phyloP scores from a whole-genome alignment of 2,888 invertebrate genomes.

The Leucoma salicis region DNA sequence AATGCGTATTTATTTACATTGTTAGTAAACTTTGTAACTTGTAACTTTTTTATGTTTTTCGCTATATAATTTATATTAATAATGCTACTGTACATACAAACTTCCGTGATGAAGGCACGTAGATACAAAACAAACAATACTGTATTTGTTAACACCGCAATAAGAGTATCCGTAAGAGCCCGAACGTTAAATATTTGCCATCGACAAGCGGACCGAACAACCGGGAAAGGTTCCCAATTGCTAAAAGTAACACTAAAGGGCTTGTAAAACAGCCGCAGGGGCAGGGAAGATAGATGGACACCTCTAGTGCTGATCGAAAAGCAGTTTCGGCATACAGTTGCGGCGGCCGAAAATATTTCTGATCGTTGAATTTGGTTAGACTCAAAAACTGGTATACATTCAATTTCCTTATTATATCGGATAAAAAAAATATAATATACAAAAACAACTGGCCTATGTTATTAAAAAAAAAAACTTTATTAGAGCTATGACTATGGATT shows the following conservation, averaged over 20 bases:
- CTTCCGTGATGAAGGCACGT: conserved; percentile 34
- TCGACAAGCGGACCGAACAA: conserved; percentile 44
- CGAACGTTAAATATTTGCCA: conserved; percentile 67
- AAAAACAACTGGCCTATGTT: no score
- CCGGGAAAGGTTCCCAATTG: conserved; percentile 51
- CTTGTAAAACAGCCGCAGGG: conserved; percentile 61
- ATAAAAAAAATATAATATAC: no score
- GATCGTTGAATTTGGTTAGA: neutral
- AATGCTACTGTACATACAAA: neutral
- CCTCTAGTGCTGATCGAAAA: conserved; percentile 17
- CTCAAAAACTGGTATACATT: no score
- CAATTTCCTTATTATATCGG: no score
- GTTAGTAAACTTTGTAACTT: no score
- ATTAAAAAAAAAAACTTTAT: no score
- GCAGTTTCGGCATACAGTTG: conserved; percentile 15
- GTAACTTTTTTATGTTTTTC: no score
- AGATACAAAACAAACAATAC: conserved; percentile 38
- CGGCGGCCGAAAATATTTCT: conserved; percentile 9
- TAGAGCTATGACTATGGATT: no score
- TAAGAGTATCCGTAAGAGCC: conserved; percentile 58
- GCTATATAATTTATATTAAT: neutral
- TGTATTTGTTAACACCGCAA: conserved; percentile 67
- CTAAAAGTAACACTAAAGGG: conserved; percentile 64
- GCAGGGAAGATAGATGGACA: conserved; percentile 29
- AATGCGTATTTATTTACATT: no score